A percentile compares a stretch with the other conserved stretches of the same genome.
phyloP scores from a whole-genome alignment of 2,113 vertebrate genomes.

The Leuciscus idus region DNA sequence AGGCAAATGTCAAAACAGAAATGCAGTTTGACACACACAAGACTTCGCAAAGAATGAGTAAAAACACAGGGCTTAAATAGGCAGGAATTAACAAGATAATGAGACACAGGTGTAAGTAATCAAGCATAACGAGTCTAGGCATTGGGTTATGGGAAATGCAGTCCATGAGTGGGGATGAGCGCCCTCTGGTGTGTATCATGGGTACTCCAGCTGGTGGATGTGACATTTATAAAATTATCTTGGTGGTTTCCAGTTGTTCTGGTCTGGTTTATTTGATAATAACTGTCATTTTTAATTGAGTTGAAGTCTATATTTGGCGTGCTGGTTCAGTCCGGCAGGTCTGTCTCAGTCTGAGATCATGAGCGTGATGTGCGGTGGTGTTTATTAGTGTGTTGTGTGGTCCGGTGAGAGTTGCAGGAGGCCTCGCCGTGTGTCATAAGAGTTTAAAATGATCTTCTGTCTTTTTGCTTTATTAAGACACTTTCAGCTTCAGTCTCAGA shows the following conservation, averaged over 20 bases:
- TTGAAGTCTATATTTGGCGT: background rate
- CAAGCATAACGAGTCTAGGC: too few species aligned
- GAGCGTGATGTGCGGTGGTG: background rate
- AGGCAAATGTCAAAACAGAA: too few species aligned
- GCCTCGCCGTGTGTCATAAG: conserved; percentile 71
- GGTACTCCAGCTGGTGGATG: too few species aligned
- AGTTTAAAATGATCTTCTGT: conserved; percentile 75
- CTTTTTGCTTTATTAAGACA: conserved; percentile 75
- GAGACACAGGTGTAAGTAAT: too few species aligned
- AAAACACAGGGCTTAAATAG: too few species aligned
- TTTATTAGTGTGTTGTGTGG: background rate
- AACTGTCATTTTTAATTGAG: background rate
- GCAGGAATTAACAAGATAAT: too few species aligned
- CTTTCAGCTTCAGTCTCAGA: conserved; percentile 54
- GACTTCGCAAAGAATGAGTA: too few species aligned
- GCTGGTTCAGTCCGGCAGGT: background rate
- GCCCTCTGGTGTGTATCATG: too few species aligned
- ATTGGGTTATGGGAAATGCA: too few species aligned
- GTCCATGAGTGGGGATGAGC: too few species aligned
- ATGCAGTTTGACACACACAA: too few species aligned
- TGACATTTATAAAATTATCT: too few species aligned
- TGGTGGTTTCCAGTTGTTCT: background rate
- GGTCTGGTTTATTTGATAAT: background rate
- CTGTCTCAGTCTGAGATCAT: background rate
- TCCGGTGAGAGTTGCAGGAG: conserved; percentile 39